Conservation (phyloP, 2,888 invertebrate species). For the Tinea trinotella region DNA sequence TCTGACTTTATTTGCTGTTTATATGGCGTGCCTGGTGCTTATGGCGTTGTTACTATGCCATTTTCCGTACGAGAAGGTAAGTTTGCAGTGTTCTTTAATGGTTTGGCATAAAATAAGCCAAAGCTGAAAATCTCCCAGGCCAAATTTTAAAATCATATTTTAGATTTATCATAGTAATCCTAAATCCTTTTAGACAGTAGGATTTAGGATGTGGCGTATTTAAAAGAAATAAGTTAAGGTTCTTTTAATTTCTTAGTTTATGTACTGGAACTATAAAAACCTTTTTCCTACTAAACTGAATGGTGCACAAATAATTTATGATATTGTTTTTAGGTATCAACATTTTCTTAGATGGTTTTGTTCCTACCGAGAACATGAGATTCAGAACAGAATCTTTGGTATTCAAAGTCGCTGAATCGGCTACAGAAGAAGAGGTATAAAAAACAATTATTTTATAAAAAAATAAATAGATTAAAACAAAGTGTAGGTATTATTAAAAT, state of each 20-base stretch:
- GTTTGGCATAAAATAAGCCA: too few species aligned
- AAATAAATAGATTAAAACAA: too few species aligned
- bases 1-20: slow-evolving; percentile 99
- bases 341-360: slow-evolving; percentile 99
- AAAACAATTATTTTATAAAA: neutral
- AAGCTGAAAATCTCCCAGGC: too few species aligned
- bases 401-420: slow-evolving; percentile 98
- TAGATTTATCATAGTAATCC: too few species aligned
- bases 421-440: slow-evolving; percentile 91
- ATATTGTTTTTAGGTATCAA: slow-evolving; percentile 81
- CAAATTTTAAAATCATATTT: too few species aligned
- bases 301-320: slow-evolving; percentile 9
- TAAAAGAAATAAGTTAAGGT: too few species aligned
- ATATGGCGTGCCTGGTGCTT: slow-evolving; percentile 98
- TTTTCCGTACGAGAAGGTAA: slow-evolving; percentile 98
- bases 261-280: too few species aligned
- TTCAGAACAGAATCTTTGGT: slow-evolving; percentile 97
- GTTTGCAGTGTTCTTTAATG: too few species aligned
- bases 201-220: too few species aligned
- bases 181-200: too few species aligned
- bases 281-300: too few species aligned
- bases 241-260: too few species aligned
- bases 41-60: slow-evolving; percentile 99
- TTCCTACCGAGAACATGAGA: slow-evolving; percentile 98
- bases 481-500: neutral